phyloP scores from a whole-genome alignment of 2,113 vertebrate genomes.

The Cricetomys ansorgei region DNA sequence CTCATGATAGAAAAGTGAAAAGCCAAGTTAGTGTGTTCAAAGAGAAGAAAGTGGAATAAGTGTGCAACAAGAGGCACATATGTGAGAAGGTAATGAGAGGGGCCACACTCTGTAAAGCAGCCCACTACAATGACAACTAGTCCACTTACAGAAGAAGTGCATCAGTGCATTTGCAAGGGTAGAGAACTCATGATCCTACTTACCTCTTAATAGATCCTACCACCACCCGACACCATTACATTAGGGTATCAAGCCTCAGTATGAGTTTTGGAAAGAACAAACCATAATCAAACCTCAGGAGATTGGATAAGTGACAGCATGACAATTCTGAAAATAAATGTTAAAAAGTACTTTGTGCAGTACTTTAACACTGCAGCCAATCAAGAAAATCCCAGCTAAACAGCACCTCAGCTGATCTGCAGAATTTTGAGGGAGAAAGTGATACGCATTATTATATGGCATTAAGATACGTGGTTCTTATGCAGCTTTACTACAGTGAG shows the following conservation, averaged over 20 bases:
- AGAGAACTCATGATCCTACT: not conserved
- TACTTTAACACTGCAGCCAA: not conserved
- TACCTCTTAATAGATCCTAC: not conserved
- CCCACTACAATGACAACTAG: not conserved
- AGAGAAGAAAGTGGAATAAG: not conserved
- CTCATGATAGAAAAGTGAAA: not conserved
- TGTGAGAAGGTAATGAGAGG: not conserved
- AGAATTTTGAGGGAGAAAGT: not conserved
- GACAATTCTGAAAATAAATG: not conserved
- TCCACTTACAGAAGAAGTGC: not conserved
- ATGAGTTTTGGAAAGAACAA: not conserved
- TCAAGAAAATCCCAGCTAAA: not conserved
- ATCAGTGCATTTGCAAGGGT: not conserved
- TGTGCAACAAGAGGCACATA: not conserved
- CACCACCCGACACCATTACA: not conserved
- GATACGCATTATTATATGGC: not conserved
- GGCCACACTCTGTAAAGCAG: not conserved
- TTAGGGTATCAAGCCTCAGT: not conserved
- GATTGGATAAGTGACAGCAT: not conserved
- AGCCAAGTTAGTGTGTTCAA: not conserved
- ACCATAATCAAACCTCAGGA: not conserved
- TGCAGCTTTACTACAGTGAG: not conserved
- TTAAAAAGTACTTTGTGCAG: not conserved
- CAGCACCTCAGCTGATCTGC: not conserved
- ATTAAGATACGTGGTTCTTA: not conserved